phyloP scores from a whole-genome alignment of 2,113 vertebrate genomes.

The Cryptotis parvus region DNA sequence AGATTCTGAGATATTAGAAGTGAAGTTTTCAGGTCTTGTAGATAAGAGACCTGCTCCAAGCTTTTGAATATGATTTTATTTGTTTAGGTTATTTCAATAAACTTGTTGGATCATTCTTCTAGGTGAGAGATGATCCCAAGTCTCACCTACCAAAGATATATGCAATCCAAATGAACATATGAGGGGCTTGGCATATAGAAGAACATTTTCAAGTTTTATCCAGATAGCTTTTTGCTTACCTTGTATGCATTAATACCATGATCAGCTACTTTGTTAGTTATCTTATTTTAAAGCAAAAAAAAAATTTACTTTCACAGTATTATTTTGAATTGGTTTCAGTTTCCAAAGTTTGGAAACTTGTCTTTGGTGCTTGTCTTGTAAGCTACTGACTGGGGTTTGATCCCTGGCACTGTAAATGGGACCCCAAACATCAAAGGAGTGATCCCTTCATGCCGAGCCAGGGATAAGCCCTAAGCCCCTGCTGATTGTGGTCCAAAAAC shows the following conservation, averaged over 20 bases:
- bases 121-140: not conserved
- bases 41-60: not conserved
- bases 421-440: too few species aligned
- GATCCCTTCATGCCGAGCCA: too few species aligned
- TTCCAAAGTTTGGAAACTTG: too few species aligned
- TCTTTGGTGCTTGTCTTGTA: too few species aligned
- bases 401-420: too few species aligned
- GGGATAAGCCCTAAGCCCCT: too few species aligned
- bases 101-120: not conserved
- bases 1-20: not conserved
- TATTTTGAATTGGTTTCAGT: too few species aligned
- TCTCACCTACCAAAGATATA: not conserved
- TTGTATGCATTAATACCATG: not conserved
- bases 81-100: constrained; percentile 8
- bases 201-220: constrained; percentile 2
- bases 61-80: not conserved
- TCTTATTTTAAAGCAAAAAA: constrained; percentile 30
- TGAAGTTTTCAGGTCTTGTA: not conserved
- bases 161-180: not conserved
- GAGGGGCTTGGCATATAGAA: not conserved
- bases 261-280: not conserved
- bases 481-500: not conserved
- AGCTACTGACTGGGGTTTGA: too few species aligned
- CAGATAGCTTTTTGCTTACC: constrained; percentile 23
- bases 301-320: not conserved